Conservation (phyloP, 64 coral and sea anemone species). For the Actinia equina region DNA sequence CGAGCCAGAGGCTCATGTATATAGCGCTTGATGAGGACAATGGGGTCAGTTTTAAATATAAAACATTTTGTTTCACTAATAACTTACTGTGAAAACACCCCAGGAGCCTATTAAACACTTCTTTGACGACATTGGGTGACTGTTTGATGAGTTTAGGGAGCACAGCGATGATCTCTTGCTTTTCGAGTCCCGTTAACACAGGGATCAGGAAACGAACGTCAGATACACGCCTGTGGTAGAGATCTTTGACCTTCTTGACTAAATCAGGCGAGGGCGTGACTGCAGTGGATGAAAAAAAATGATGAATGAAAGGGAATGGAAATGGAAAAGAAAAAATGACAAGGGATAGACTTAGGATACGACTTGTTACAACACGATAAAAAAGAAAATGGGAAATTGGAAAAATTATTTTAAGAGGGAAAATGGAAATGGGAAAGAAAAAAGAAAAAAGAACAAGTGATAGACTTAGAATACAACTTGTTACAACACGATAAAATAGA, state of each 20-base stretch:
- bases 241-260: conserved; percentile 90
- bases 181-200: conserved; percentile 91
- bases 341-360: neutral
- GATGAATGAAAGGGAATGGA: neutral
- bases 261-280: conserved; percentile 78
- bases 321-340: neutral
- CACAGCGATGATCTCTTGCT: conserved; percentile 96
- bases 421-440: neutral
- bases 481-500: neutral
- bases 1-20: too few relatives aligned
- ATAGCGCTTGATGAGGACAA: too few relatives aligned
- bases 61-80: too few relatives aligned
- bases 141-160: conserved; percentile 98
- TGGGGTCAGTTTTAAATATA: too few relatives aligned
- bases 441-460: neutral
- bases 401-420: too few relatives aligned
- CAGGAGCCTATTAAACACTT: conserved; percentile 92
- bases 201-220: conserved; percentile 96
- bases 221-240: conserved; percentile 95
- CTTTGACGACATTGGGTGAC: conserved; percentile 96
- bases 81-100: conserved; percentile 96
- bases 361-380: neutral
- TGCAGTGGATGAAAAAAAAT: neutral
- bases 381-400: neutral
- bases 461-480: neutral